phyloP scores from a whole-genome alignment of 2,113 vertebrate genomes.

The Pterophyllum scalare region DNA sequence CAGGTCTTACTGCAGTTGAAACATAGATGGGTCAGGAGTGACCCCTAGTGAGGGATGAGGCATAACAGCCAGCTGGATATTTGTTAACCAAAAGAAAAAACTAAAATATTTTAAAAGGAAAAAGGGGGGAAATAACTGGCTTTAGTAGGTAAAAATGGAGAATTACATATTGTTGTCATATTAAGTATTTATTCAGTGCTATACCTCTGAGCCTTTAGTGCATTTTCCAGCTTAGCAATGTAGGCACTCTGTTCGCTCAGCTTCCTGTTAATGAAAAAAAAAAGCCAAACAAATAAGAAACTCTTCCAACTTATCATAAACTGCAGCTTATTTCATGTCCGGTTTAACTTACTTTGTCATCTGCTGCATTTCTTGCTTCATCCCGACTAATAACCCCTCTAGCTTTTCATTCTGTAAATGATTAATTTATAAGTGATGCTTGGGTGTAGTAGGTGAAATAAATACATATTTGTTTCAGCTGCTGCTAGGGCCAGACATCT shows the following conservation, averaged over 20 bases:
- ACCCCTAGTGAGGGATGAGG: slow-evolving; percentile 55
- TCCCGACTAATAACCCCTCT: slow-evolving; percentile 83
- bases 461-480: background rate
- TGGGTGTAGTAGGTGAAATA: background rate
- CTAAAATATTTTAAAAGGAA: background rate
- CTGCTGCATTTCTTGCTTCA: slow-evolving; percentile 83
- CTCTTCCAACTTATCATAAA: background rate
- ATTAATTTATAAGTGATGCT: background rate
- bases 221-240: slow-evolving; percentile 79
- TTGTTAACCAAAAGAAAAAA: background rate
- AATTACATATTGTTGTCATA: background rate
- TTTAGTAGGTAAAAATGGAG: background rate
- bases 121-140: background rate
- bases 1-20: background rate
- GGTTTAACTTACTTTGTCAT: slow-evolving; percentile 81
- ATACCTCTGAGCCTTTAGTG: slow-evolving; percentile 80
- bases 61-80: background rate
- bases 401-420: slow-evolving; percentile 82
- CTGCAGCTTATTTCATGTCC: background rate
- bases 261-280: slow-evolving; percentile 66
- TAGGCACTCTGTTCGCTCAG: slow-evolving; percentile 78
- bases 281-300: background rate
- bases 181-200: background rate
- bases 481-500: background rate
- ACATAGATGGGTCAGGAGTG: slow-evolving; percentile 32